phyloP scores from a whole-genome alignment of 1,140 invertebrate genomes.

The Lethocerus indicus region DNA sequence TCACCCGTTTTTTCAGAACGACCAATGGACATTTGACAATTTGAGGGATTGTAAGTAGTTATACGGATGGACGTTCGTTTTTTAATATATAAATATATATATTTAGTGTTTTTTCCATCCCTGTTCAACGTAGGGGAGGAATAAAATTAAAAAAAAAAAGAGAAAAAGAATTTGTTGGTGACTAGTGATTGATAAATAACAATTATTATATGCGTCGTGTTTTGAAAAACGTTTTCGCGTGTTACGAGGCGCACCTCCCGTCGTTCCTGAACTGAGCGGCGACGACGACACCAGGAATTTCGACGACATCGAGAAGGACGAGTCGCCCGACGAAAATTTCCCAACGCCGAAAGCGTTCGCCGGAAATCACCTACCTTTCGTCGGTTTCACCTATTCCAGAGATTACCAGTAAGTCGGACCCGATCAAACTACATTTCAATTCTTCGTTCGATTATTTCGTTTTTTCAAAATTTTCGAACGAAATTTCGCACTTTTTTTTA shows the following conservation, averaged over 20 bases:
- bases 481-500: too few relatives aligned
- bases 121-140: too few relatives aligned
- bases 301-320: constrained; percentile 90
- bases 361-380: constrained; percentile 96
- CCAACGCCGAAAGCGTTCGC: constrained; percentile 92
- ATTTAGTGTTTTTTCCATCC: too few relatives aligned
- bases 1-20: constrained; percentile 91
- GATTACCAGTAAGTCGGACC: constrained; percentile 48
- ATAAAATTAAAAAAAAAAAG: too few relatives aligned
- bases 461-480: too few relatives aligned
- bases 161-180: too few relatives aligned
- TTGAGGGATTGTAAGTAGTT: constrained; percentile 56
- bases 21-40: constrained; percentile 95
- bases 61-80: too few relatives aligned
- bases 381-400: constrained; percentile 93
- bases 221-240: constrained; percentile 24
- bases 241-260: constrained; percentile 64
- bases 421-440: too few relatives aligned
- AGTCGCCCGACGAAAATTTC: constrained; percentile 78
- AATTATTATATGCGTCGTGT: too few relatives aligned
- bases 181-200: too few relatives aligned
- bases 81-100: too few relatives aligned
- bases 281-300: constrained; percentile 99
- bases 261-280: constrained; percentile 84
- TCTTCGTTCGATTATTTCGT: too few relatives aligned